phyloP scores from a whole-genome alignment of 2,797 vertebrate genomes.

The Acanthopagrus latus region DNA sequence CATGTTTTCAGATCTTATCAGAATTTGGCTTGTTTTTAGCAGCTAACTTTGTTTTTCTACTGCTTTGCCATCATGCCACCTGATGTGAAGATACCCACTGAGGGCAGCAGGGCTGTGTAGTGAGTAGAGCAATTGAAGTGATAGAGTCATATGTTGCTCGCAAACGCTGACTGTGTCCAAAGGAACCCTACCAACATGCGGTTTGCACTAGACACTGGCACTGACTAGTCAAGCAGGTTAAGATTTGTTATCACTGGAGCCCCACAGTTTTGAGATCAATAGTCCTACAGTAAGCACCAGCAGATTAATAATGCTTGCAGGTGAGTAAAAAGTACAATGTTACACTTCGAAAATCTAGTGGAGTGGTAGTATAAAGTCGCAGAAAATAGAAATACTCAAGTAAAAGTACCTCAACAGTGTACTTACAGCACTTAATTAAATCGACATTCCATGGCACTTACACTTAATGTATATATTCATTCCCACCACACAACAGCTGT shows the following conservation, averaged over 20 bases:
- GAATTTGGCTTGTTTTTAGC: not conserved
- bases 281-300: not conserved
- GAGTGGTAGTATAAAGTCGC: no score
- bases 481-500: not conserved
- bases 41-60: not conserved
- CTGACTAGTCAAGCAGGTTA: not conserved
- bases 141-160: conserved; percentile 5
- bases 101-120: not conserved
- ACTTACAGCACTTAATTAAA: no score
- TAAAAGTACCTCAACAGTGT: no score
- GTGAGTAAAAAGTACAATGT: no score
- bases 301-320: not conserved
- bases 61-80: not conserved
- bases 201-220: not conserved
- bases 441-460: no score
- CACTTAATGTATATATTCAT: not conserved
- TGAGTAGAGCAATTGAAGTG: not conserved
- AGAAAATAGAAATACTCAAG: no score
- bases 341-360: no score
- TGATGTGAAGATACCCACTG: not conserved
- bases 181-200: not conserved
- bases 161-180: not conserved
- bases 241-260: conserved; percentile 5
- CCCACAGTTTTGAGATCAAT: not conserved
- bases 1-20: not conserved